Evolutionary conservation across 2,888 invertebrate genomes (phyloP).

Genomic region (Melanotus villosus): DNA sequence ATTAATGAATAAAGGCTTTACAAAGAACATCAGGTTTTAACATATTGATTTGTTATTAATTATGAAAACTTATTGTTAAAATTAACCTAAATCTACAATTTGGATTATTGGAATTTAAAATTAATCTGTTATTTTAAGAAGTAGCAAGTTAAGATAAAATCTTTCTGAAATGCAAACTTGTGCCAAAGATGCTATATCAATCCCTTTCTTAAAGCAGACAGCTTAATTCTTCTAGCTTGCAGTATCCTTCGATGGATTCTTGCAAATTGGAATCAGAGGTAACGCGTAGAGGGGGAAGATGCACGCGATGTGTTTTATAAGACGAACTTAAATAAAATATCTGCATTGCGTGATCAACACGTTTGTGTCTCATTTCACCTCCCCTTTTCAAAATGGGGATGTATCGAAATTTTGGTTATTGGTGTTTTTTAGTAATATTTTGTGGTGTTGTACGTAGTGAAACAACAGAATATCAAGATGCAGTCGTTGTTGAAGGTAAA

Average conservation of each 20-base stretch:
- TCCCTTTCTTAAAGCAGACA: neutral
- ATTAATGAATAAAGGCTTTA: too few relatives aligned
- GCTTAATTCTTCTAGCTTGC: conserved; percentile 11
- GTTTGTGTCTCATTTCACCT: conserved; percentile 48
- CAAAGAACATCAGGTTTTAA: too few relatives aligned
- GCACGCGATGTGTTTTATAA: conserved; percentile 60
- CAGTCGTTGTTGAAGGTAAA: conserved; percentile 60
- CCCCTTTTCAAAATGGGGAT: conserved; percentile 56
- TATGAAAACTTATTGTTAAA: too few relatives aligned
- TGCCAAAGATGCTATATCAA: too few relatives aligned
- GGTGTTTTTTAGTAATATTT: conserved; percentile 53
- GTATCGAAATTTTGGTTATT: conserved; percentile 55
- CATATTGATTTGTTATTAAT: too few relatives aligned
- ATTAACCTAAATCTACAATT: too few relatives aligned
- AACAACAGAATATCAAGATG: conserved; percentile 51
- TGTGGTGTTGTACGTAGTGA: conserved; percentile 43
- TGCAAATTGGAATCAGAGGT: conserved; percentile 50
- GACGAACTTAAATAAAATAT: conserved; percentile 64
- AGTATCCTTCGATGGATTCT: conserved; percentile 47
- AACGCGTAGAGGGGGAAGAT: conserved; percentile 50
- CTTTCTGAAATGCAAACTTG: too few relatives aligned
- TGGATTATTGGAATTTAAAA: too few relatives aligned
- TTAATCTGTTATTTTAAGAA: too few relatives aligned
- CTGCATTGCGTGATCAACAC: conserved; percentile 60
- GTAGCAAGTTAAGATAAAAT: too few relatives aligned